Evolutionary conservation across 2,113 vertebrate species (phyloP).

Genomic region (Hippocampus guttulatus): DNA sequence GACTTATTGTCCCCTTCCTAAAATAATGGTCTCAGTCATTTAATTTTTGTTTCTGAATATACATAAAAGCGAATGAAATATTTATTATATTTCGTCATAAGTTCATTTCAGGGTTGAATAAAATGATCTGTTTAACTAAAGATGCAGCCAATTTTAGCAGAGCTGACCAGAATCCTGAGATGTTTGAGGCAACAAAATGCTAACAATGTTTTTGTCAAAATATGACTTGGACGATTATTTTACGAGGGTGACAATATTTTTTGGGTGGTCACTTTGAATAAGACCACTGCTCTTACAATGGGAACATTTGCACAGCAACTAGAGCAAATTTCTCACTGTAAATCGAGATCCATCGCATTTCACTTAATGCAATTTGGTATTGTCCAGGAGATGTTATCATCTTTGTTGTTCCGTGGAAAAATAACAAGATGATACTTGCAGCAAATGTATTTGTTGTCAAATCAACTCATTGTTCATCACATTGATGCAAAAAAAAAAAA

Average conservation of each 20-base stretch:
- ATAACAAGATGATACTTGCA: not conserved
- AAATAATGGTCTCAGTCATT: too few species aligned
- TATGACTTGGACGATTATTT: too few species aligned
- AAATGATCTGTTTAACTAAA: too few species aligned
- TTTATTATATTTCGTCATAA: too few species aligned
- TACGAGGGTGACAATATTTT: not conserved
- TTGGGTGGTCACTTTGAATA: not conserved
- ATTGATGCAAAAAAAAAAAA: not conserved
- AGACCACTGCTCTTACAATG: not conserved
- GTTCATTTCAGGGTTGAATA: too few species aligned
- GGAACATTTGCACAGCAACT: not conserved
- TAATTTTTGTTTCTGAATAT: too few species aligned
- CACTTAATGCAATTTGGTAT: not conserved
- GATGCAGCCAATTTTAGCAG: too few species aligned
- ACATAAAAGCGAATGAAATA: too few species aligned
- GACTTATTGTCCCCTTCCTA: too few species aligned
- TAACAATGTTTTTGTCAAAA: too few species aligned
- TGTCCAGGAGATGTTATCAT: not conserved
- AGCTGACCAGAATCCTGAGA: too few species aligned
- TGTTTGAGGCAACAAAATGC: too few species aligned
- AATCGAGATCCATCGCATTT: not conserved
- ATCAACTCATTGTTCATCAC: constrained; percentile 8
- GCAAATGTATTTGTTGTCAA: not conserved
- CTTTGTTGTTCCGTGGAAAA: not conserved
- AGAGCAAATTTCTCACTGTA: not conserved